Evolutionary conservation across 2,113 vertebrate species (phyloP).

Genomic region (Pelecanus crispus): DNA sequence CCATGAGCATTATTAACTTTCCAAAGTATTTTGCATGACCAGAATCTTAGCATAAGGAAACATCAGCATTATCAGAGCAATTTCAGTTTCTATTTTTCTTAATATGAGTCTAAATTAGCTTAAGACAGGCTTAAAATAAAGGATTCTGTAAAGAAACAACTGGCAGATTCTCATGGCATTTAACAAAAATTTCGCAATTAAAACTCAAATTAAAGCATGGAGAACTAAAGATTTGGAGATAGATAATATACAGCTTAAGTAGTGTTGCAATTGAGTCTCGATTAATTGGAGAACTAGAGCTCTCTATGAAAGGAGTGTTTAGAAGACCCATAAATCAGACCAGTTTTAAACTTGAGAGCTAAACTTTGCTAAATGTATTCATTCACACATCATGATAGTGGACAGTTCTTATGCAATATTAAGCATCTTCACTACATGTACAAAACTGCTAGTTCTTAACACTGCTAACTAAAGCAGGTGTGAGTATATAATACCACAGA

Average conservation of each 20-base stretch:
- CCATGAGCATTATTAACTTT: not conserved
- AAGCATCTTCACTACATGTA: not conserved
- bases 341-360: not conserved
- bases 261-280: not conserved
- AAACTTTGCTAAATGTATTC: not conserved
- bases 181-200: not conserved
- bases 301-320: not conserved
- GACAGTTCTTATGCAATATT: not conserved
- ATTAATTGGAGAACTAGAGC: not conserved
- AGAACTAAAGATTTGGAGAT: not conserved
- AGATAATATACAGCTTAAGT: not conserved
- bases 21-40: not conserved
- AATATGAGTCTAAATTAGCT: accelerated
- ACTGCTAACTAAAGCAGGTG: not conserved
- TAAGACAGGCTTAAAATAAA: not conserved
- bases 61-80: not conserved
- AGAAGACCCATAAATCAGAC: not conserved
- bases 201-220: not conserved
- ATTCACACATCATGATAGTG: not conserved
- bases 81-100: not conserved
- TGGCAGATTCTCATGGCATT: not conserved
- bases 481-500: not conserved
- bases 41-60: not conserved
- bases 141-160: not conserved
- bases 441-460: not conserved